phyloP scores from a whole-genome alignment of 2,888 invertebrate species.

The Calliopum simillimum region DNA sequence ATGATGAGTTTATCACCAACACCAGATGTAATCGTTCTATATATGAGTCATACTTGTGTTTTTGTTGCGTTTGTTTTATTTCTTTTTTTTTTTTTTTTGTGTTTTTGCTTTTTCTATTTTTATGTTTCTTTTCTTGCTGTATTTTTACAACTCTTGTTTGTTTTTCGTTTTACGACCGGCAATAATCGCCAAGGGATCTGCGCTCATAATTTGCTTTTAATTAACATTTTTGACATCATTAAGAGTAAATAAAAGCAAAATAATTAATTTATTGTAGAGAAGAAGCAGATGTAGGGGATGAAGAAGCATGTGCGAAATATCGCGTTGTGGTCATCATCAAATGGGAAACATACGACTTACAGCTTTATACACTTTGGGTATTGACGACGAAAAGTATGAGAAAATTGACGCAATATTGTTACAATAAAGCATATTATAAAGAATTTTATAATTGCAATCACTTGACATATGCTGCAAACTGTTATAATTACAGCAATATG shows the following conservation, averaged over 20 bases:
- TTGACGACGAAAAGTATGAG: no score
- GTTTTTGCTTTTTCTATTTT: conserved; percentile 9
- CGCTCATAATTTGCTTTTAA: conserved; percentile 63
- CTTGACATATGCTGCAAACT: no score
- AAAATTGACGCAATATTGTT: no score
- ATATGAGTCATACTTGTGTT: no score
- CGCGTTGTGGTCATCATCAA: no score
- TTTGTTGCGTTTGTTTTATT: neutral
- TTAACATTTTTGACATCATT: conserved; percentile 63
- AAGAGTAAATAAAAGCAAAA: conserved; percentile 35
- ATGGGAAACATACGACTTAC: no score
- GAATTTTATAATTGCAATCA: no score
- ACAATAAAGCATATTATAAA: no score
- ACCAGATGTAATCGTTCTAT: no score
- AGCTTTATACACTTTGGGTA: no score
- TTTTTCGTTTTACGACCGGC: conserved; percentile 31
- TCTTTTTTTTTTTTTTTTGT: conserved; percentile 7
- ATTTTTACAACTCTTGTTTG: neutral
- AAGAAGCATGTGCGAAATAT: neutral
- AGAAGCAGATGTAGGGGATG: conserved; percentile 3
- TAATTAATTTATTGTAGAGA: neutral
- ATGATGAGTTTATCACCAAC: no score
- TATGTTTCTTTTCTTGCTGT: neutral
- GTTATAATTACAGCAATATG: no score
- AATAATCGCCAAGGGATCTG: conserved; percentile 50